phyloP scores from a whole-genome alignment of 2,888 invertebrate species.

The Philereme vetulata region DNA sequence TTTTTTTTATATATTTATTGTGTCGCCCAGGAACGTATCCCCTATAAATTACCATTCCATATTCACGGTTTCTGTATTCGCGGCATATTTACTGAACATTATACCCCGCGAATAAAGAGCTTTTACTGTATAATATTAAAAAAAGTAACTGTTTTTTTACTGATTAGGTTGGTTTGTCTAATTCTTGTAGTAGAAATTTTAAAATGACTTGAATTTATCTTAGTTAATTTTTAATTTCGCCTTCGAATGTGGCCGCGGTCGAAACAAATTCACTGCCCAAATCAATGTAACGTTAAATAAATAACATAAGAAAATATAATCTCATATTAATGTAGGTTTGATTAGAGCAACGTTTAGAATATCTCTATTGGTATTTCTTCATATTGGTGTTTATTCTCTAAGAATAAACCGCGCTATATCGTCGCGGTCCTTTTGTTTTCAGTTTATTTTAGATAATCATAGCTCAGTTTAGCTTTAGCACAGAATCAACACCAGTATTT shows the following conservation, averaged over 20 bases:
- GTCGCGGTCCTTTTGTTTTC: too few relatives aligned
- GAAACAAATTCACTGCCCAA: slow-evolving; percentile 49
- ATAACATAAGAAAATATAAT: slow-evolving; percentile 44
- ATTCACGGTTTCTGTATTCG: too few relatives aligned
- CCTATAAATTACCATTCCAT: too few relatives aligned
- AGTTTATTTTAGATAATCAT: too few relatives aligned
- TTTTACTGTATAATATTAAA: slow-evolving; percentile 4
- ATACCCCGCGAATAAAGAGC: too few relatives aligned
- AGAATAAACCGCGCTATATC: too few relatives aligned
- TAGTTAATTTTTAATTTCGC: neutral
- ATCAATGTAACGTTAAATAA: slow-evolving; percentile 42
- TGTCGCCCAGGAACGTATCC: too few relatives aligned
- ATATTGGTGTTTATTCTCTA: neutral
- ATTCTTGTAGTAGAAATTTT: too few relatives aligned
- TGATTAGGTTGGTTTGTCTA: neutral
- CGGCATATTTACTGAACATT: too few relatives aligned
- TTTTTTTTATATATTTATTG: too few relatives aligned
- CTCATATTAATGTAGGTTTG: slow-evolving; percentile 44
- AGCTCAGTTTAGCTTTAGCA: too few relatives aligned
- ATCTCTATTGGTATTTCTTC: slow-evolving; percentile 21
- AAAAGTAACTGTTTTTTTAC: slow-evolving; percentile 2
- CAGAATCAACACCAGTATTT: slow-evolving; percentile 35
- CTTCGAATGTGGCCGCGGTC: slow-evolving; percentile 5
- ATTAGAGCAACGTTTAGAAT: slow-evolving; percentile 45
- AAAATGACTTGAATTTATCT: too few relatives aligned